Evolutionary conservation across 2,113 vertebrate genomes (phyloP), one percentile per base, ranked within the genome.

Genomic region (Phycodurus eques): DNA sequence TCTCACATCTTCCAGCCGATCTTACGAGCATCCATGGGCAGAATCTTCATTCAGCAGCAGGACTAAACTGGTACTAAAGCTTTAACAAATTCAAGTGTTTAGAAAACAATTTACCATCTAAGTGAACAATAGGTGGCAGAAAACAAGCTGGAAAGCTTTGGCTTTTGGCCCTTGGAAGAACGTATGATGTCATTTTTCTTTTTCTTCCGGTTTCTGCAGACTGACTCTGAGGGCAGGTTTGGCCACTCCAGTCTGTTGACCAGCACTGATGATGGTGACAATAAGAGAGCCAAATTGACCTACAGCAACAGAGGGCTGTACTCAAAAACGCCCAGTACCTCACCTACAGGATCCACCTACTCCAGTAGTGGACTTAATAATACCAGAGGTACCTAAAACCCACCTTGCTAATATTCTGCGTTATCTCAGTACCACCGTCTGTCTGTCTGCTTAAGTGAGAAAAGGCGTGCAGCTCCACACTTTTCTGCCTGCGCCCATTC

Each of bases 211-310:
- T 57, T 82, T 61, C 49, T 59, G 13, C 62, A 90, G 89, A 67
- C 86, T 83, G 94, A 96, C 57, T 89, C 94, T 49, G 97, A 96
- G 85, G 92, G 92, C 81, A 92, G 92, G 86, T 88, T 94, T 82
- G 94, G 95, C 31, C 93, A 93, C 73, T 93, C 95, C n/a, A 93
- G 94, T 84, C 85, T 95, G 20, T 92, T 95, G 70, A 93, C 90
- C 73, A 88, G 93, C 70, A 90, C 90, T 62, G 94, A 92, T 74
- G 96, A 99, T 78, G 93, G 92, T 9, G 96, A 98, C 80, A 94
- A 95, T 70, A 98, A 98, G 92, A 94, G 96, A 88, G 96, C 95
- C 85, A 98, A 98, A 85, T 90, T 99, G 62, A 96, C 96, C 7
- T 96, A 93, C 91, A 91, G 88, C 81, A 94, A 90, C 72, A 89